Conservation (phyloP, 2,888 invertebrate species). For the Netelia virgata region DNA sequence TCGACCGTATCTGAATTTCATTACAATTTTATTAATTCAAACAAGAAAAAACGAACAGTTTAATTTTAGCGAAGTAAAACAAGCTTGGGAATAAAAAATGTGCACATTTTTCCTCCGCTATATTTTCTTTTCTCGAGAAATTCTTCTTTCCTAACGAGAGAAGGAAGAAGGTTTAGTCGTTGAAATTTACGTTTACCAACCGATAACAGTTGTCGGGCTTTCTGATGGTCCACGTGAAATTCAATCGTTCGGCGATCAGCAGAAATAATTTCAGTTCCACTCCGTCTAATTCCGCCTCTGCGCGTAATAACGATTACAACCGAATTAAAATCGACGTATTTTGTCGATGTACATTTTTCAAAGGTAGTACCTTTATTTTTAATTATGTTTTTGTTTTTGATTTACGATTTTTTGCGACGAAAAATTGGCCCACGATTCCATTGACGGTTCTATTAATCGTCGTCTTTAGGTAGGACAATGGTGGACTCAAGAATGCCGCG, state of each 20-base stretch:
- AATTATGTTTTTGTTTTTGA: slow-evolving; percentile 18
- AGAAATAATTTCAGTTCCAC: slow-evolving; percentile 78
- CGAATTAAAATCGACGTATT: background rate
- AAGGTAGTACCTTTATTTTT: no score
- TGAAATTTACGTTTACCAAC: slow-evolving; percentile 5
- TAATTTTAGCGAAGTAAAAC: background rate
- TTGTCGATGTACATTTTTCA: slow-evolving; percentile 15
- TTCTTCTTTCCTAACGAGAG: no score
- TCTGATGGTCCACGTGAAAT: slow-evolving; percentile 79
- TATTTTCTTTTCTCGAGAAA: no score
- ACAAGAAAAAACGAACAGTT: slow-evolving; percentile 8
- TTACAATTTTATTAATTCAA: background rate
- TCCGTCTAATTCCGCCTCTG: slow-evolving; percentile 79
- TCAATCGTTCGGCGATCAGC: slow-evolving; percentile 78
- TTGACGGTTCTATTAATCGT: slow-evolving; percentile 74
- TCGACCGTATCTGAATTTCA: slow-evolving; percentile 75
- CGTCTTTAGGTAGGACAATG: slow-evolving; percentile 75
- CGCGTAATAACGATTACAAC: slow-evolving; percentile 10
- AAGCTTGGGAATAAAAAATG: background rate
- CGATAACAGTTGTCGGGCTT: slow-evolving; percentile 71
- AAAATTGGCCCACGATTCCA: slow-evolving; percentile 74
- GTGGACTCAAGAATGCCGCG: slow-evolving; percentile 77
- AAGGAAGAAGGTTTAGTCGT: background rate
- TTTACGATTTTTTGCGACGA: slow-evolving; percentile 73
- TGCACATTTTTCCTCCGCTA: no score